phyloP scores from a whole-genome alignment of 2,113 vertebrate species.

The Pollachius pollachius region DNA sequence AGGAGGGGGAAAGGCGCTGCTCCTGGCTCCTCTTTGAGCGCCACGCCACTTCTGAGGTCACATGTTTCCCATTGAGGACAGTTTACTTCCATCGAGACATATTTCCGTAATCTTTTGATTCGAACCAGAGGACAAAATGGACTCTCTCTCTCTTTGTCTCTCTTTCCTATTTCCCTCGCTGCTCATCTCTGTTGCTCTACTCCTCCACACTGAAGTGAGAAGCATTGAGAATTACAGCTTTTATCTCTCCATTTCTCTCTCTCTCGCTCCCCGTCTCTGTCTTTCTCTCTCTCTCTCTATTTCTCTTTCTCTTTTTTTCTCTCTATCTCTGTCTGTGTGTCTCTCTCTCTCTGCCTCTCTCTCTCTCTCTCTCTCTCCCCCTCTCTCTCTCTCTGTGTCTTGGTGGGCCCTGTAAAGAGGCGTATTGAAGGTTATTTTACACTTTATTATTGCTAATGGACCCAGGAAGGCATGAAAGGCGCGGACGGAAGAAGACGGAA shows the following conservation, averaged over 20 bases:
- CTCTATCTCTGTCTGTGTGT: too few species aligned
- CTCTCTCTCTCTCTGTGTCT: too few species aligned
- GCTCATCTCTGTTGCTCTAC: constrained; percentile 15
- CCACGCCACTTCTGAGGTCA: constrained; percentile 59
- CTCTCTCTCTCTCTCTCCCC: too few species aligned
- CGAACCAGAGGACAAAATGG: constrained; percentile 68
- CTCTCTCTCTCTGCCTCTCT: too few species aligned
- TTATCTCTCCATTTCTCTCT: too few species aligned
- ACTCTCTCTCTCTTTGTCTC: constrained; percentile 26
- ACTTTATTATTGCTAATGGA: constrained; percentile 62
- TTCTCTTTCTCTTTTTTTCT: too few species aligned
- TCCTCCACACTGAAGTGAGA: constrained; percentile 59
- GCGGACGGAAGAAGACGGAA: constrained; percentile 33
- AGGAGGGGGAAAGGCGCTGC: constrained; percentile 29
- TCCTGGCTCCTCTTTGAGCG: constrained; percentile 41
- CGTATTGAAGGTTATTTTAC: constrained; percentile 63
- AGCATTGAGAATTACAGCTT: constrained; percentile 27
- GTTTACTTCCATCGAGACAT: constrained; percentile 71
- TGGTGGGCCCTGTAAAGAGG: background rate
- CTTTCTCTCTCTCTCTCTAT: too few species aligned
- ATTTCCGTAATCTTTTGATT: constrained; percentile 76
- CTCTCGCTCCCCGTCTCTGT: too few species aligned
- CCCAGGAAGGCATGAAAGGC: constrained; percentile 60
- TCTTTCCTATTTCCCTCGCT: constrained; percentile 9
- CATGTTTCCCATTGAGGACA: constrained; percentile 74